Evolutionary conservation across 1,140 invertebrate species (phyloP).

Genomic region (Charaxes varanes): DNA sequence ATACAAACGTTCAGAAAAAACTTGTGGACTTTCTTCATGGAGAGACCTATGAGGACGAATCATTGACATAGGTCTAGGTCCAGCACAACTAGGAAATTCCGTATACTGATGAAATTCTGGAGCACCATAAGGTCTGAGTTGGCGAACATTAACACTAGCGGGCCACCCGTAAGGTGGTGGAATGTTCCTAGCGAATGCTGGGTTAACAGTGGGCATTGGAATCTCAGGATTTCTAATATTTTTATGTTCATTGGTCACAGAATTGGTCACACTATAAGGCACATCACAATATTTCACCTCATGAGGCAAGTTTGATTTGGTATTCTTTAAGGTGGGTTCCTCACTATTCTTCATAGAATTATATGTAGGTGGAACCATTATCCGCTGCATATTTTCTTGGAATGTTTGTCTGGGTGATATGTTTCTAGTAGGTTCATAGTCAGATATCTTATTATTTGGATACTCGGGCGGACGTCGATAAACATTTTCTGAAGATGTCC

Average conservation of each 20-base stretch:
- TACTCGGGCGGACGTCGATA: slow-evolving; percentile 49
- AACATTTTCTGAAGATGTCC: slow-evolving; percentile 39
- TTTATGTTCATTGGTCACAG: slow-evolving; percentile 50
- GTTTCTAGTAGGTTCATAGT: slow-evolving; percentile 55
- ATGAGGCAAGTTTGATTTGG: slow-evolving; percentile 40
- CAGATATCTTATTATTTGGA: slow-evolving; percentile 43
- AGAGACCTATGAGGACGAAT: slow-evolving; percentile 34
- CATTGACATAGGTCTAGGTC: slow-evolving; percentile 39
- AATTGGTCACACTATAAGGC: slow-evolving; percentile 63
- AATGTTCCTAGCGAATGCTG: slow-evolving; percentile 27
- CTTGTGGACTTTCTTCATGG: slow-evolving; percentile 40
- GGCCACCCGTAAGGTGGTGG: slow-evolving; percentile 47
- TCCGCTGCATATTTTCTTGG: slow-evolving; percentile 71
- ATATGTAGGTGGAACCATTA: slow-evolving; percentile 60
- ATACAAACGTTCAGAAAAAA: slow-evolving; percentile 47
- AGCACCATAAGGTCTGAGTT: slow-evolving; percentile 43
- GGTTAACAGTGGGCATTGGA: slow-evolving; percentile 43
- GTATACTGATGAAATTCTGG: slow-evolving; percentile 53
- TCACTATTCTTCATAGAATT: slow-evolving; percentile 48
- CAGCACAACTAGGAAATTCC: slow-evolving; percentile 46
- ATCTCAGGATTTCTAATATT: slow-evolving; percentile 44
- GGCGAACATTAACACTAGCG: slow-evolving; percentile 35
- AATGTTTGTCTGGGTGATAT: slow-evolving; percentile 72
- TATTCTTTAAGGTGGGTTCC: slow-evolving; percentile 46
- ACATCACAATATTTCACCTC: slow-evolving; percentile 67